These are phyloP conservation scores for Laothoe populi DNA, from an alignment of 2,888 invertebrate species.

Conservation along the genomic window DNA sequence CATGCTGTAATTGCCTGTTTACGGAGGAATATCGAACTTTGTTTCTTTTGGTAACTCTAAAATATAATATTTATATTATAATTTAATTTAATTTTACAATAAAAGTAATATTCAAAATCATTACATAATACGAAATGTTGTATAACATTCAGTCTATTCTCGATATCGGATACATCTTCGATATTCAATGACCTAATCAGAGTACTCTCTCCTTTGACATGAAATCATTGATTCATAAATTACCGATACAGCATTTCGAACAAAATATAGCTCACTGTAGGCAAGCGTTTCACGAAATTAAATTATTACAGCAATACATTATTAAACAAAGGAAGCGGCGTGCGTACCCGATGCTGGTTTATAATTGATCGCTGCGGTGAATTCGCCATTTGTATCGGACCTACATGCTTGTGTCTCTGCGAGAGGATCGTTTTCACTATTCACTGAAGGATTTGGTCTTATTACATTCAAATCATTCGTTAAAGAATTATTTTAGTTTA, in stretches of 20 bases:
- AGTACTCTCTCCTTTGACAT: slow-evolving; percentile 21
- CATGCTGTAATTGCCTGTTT: too few species aligned
- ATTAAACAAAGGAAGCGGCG: slow-evolving; percentile 54
- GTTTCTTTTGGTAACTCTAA: too few species aligned
- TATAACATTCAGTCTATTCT: neutral
- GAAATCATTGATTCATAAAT: slow-evolving; percentile 25
- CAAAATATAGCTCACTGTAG: slow-evolving; percentile 11
- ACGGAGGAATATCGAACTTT: too few species aligned
- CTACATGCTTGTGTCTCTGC: slow-evolving; percentile 73
- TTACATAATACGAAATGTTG: neutral
- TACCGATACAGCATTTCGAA: slow-evolving; percentile 9
- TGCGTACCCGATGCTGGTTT: slow-evolving; percentile 69
- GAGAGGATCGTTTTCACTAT: slow-evolving; percentile 1
- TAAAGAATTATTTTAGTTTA: too few species aligned
- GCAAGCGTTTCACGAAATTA: slow-evolving; percentile 47
- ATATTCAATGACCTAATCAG: neutral
- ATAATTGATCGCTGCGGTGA: slow-evolving; percentile 80
- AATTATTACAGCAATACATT: slow-evolving; percentile 63
- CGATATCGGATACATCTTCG: neutral
- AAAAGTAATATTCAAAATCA: too few species aligned
- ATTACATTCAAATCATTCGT: neutral
- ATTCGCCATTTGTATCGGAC: slow-evolving; percentile 79
- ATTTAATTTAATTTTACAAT: neutral
- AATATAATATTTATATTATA: too few species aligned
- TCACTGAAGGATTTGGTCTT: neutral